These are phyloP conservation scores for Macrotus californicus DNA, from an alignment of 2,113 vertebrate genomes.

Conservation along the genomic window DNA sequence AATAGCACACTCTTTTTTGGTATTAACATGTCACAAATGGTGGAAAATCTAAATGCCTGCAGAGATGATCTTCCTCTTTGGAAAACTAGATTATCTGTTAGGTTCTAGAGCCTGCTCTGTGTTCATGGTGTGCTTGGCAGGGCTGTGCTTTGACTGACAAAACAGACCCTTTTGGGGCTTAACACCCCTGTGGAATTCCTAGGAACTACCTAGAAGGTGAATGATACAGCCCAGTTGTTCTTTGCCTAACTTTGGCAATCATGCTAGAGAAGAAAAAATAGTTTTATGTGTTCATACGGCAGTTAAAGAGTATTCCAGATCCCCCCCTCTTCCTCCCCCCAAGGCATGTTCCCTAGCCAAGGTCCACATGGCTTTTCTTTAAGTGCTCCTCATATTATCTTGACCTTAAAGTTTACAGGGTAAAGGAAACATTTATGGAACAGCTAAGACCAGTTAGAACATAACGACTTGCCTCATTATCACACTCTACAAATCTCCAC, in stretches of 20 bases:
- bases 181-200: not conserved
- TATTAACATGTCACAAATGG: not conserved
- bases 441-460: conserved; percentile 71
- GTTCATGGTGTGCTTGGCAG: not conserved
- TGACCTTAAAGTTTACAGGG: conserved; percentile 70
- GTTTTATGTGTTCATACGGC: not conserved
- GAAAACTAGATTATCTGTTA: not conserved
- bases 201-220: not conserved
- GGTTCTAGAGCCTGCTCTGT: not conserved
- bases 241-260: not conserved
- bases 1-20: not conserved
- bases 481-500: conserved; percentile 67
- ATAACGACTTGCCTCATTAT: conserved; percentile 70
- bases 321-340: not conserved
- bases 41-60: not conserved
- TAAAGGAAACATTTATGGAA: conserved; percentile 73
- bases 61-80: not conserved
- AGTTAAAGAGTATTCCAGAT: not conserved
- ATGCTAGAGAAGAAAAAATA: not conserved
- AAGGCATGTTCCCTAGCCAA: not conserved
- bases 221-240: not conserved
- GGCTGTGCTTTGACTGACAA: not conserved
- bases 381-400: conserved; percentile 53
- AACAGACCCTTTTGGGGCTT: too few relatives aligned
- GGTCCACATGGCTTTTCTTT: conserved; percentile 16